phyloP scores from a whole-genome alignment of 2,888 invertebrate genomes.

The Ichneumoninae sp. region DNA sequence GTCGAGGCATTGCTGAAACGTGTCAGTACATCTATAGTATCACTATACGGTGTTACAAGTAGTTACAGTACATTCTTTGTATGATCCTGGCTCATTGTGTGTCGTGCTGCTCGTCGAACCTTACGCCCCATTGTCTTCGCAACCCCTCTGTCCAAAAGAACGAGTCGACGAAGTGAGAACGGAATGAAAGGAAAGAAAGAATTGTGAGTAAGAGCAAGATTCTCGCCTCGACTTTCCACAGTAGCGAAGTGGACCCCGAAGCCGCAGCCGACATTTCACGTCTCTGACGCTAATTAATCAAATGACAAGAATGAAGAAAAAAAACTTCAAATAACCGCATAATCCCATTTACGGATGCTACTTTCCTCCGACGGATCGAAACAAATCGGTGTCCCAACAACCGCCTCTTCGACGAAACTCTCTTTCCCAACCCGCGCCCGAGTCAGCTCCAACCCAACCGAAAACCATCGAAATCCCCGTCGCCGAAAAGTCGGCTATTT shows the following conservation, averaged over 20 bases:
- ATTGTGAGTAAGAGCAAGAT: slow-evolving; percentile 18
- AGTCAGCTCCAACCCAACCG: neutral
- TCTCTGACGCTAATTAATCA: slow-evolving; percentile 43
- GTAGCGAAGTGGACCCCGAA: slow-evolving; percentile 1
- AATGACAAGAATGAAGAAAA: slow-evolving; percentile 4
- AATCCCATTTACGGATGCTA: slow-evolving; percentile 5
- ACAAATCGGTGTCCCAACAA: neutral
- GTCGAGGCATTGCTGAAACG: slow-evolving; percentile 56
- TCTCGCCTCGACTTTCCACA: slow-evolving; percentile 38
- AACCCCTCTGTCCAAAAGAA: slow-evolving; percentile 66
- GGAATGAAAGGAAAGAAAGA: slow-evolving; percentile 48
- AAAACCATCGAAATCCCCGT: slow-evolving; percentile 28
- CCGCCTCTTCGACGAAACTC: neutral
- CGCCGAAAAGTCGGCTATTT: slow-evolving; percentile 52
- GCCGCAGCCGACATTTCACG: slow-evolving; percentile 1
- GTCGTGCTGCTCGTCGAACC: slow-evolving; percentile 39
- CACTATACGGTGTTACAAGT: slow-evolving; percentile 34
- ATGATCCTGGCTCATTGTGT: slow-evolving; percentile 61
- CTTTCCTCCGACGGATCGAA: neutral
- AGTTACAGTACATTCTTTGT: slow-evolving; percentile 49
- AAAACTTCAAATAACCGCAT: neutral
- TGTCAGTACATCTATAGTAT: slow-evolving; percentile 37
- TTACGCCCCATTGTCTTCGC: slow-evolving; percentile 73
- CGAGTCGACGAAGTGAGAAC: slow-evolving; percentile 60
- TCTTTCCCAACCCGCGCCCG: neutral